Conservation (phyloP, 2,888 invertebrate genomes). For the Idaea biselata region DNA sequence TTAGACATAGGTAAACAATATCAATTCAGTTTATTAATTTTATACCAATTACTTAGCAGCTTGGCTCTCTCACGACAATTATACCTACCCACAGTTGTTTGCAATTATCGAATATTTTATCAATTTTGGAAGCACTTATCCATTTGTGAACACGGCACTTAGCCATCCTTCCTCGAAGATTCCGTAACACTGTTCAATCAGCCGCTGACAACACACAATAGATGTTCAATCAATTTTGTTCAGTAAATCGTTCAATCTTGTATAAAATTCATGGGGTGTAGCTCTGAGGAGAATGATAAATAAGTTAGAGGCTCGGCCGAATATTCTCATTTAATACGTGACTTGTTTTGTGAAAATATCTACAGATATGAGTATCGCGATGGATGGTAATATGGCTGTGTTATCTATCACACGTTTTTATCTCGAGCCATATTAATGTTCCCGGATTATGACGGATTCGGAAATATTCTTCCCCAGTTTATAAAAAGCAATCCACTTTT, state of each 20-base stretch:
- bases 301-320: slow-evolving; percentile 77
- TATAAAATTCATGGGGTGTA: slow-evolving; percentile 80
- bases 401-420: slow-evolving; percentile 70
- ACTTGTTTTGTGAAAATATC: slow-evolving; percentile 75
- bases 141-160: slow-evolving; percentile 10
- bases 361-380: slow-evolving; percentile 70
- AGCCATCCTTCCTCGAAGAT: slow-evolving; percentile 16
- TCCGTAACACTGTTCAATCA: slow-evolving; percentile 60
- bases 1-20: not conserved
- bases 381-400: slow-evolving; percentile 57
- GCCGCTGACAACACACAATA: slow-evolving; percentile 70
- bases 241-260: slow-evolving; percentile 80
- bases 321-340: slow-evolving; percentile 81
- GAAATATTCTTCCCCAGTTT: slow-evolving; percentile 3
- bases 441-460: slow-evolving; percentile 33
- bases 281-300: slow-evolving; percentile 78
- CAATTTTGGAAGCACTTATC: slow-evolving; percentile 20
- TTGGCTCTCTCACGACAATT: slow-evolving; percentile 5
- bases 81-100: slow-evolving; percentile 8
- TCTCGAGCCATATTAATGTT: slow-evolving; percentile 42
- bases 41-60: not conserved
- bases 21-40: not conserved
- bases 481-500: not conserved
- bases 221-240: slow-evolving; percentile 78
- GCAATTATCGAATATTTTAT: slow-evolving; percentile 19